Percentiles rank a stretch among this genome's conserved stretches.
phyloP scores from a whole-genome alignment of 1,140 invertebrate species.

The Aphis gossypii region DNA sequence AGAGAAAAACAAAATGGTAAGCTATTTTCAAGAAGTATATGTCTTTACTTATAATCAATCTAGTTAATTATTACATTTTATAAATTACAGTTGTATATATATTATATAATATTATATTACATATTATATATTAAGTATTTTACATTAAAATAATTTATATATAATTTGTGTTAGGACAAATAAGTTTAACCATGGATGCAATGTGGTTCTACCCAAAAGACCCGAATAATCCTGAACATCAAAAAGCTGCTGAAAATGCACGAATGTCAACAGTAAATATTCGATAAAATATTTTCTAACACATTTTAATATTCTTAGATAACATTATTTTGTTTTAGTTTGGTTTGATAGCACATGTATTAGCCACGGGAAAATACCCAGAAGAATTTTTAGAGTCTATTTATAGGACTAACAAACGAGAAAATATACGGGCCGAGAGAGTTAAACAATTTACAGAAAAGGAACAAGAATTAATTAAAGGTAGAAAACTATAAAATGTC shows the following conservation, averaged over 20 bases:
- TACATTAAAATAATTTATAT: not conserved
- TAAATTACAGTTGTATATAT: not conserved
- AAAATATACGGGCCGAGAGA: not conserved
- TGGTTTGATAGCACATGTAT: not conserved
- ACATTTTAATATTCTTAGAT: not conserved
- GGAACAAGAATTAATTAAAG: not conserved
- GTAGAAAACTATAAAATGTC: not conserved
- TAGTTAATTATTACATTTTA: not conserved
- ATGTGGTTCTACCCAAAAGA: not conserved
- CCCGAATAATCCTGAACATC: constrained; percentile 17
- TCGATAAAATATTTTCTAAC: not conserved
- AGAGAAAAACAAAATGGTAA: too few relatives aligned
- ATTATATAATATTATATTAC: too few relatives aligned
- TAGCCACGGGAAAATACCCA: not conserved
- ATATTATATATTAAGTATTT: too few relatives aligned
- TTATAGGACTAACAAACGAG: not conserved
- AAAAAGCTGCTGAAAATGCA: not conserved
- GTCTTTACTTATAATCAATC: not conserved
- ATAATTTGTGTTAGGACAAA: not conserved
- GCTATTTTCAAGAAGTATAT: not conserved
- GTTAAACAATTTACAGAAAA: not conserved
- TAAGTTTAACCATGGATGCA: not conserved
- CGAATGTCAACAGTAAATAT: not conserved
- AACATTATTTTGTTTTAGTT: not conserved
- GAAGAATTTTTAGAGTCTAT: not conserved